Evolutionary conservation across 92 coral and sea anemone genomes (phyloP).

Genomic region (Phenganax subtilis): DNA sequence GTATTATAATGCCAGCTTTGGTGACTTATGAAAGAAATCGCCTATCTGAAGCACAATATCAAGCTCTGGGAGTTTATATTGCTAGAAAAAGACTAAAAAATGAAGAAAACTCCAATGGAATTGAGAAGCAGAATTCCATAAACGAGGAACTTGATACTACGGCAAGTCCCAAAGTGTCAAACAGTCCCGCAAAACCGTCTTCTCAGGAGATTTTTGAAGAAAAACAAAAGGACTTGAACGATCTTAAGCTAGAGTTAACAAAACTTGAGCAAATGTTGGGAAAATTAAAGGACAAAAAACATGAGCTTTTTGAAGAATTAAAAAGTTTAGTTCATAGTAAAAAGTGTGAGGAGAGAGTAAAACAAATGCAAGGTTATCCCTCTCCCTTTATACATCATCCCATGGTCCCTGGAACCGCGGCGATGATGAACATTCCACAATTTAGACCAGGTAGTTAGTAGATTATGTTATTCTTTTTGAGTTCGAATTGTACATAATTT

Average conservation of each 20-base stretch:
- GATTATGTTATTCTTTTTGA: not conserved
- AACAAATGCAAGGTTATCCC: constrained; percentile 21
- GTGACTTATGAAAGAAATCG: constrained; percentile 60
- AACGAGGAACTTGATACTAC: not conserved
- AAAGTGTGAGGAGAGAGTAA: not conserved
- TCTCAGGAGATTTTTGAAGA: constrained; percentile 48
- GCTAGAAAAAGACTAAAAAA: constrained; percentile 66
- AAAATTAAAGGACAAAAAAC: constrained; percentile 73
- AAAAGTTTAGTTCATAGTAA: constrained; percentile 55
- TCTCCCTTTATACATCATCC: constrained; percentile 23
- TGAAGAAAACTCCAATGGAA: constrained; percentile 23
- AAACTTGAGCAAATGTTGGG: constrained; percentile 64
- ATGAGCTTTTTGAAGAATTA: constrained; percentile 72
- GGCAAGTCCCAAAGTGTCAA: not conserved
- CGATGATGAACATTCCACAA: constrained; percentile 5
- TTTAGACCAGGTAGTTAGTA: constrained; percentile 15
- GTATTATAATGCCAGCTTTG: constrained; percentile 70
- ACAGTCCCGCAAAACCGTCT: constrained; percentile 13
- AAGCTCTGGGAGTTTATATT: constrained; percentile 76
- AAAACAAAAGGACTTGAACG: constrained; percentile 70
- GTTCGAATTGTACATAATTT: not conserved
- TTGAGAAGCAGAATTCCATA: not conserved
- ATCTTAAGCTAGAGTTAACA: constrained; percentile 59
- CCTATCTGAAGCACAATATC: constrained; percentile 62
- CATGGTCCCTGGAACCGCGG: not conserved